A percentile compares a stretch with the other conserved stretches of the same genome.
phyloP scores from a whole-genome alignment of 2,113 vertebrate genomes.

The Nycticryphes semicollaris region DNA sequence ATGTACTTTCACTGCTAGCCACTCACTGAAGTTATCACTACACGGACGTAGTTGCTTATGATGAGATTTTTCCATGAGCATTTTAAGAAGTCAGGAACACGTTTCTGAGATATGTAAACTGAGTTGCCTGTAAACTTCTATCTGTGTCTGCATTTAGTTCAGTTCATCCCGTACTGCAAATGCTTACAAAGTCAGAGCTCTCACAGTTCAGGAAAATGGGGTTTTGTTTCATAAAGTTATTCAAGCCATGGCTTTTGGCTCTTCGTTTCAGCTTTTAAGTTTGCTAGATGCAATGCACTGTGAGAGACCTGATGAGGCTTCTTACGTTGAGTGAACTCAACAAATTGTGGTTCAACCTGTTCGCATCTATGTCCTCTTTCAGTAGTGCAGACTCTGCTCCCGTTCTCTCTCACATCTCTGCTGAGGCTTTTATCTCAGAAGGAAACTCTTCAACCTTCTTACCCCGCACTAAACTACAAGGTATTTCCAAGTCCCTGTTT shows the following conservation, averaged over 20 bases:
- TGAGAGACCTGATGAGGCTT: background rate
- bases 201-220: background rate
- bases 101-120: background rate
- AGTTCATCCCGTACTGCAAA: background rate
- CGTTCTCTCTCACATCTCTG: background rate
- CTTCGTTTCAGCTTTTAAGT: background rate
- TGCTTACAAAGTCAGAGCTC: background rate
- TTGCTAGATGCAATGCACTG: background rate
- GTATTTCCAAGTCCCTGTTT: background rate
- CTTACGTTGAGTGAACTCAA: background rate
- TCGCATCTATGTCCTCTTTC: background rate
- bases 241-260: background rate
- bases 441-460: background rate
- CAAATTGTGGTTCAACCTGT: background rate
- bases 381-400: background rate
- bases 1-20: background rate
- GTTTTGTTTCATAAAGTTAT: background rate
- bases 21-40: background rate
- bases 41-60: background rate
- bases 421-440: background rate
- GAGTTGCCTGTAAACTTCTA: background rate
- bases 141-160: background rate
- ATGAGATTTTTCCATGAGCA: background rate
- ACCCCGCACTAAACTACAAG: background rate
- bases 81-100: background rate